Evolutionary conservation across 2,888 invertebrate species (phyloP).

Genomic region (Acrobasis repandana): DNA sequence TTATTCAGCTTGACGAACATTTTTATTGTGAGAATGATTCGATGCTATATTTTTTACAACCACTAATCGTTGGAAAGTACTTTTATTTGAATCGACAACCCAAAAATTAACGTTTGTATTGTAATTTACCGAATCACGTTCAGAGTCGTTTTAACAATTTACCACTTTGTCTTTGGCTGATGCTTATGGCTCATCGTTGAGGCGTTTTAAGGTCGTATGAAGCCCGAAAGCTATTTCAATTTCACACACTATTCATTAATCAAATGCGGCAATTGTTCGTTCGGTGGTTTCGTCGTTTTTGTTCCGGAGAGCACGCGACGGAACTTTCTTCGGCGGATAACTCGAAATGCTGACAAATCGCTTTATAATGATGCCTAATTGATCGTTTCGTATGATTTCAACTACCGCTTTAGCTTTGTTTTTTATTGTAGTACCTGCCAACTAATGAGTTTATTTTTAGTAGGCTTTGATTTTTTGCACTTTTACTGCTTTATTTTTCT

Average conservation of each 20-base stretch:
- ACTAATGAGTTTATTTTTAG: conserved; percentile 4
- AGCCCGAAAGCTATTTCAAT: conserved; percentile 53
- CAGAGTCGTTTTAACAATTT: conserved; percentile 24
- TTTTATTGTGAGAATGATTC: conserved; percentile 21
- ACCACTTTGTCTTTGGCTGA: conserved; percentile 32
- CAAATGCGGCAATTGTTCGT: conserved; percentile 48
- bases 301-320: conserved; percentile 53
- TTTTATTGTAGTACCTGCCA: conserved; percentile 15
- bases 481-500: background rate
- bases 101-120: conserved; percentile 12
- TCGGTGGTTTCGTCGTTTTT: conserved; percentile 41
- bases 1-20: conserved; percentile 19
- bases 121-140: conserved; percentile 7
- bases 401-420: conserved; percentile 36
- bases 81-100: conserved; percentile 8
- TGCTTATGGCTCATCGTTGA: conserved; percentile 33
- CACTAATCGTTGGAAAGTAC: conserved; percentile 20
- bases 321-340: conserved; percentile 52
- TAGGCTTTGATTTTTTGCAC: background rate
- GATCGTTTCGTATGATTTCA: conserved; percentile 51
- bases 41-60: conserved; percentile 18
- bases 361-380: conserved; percentile 68
- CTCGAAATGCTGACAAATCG: conserved; percentile 58
- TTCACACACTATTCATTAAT: conserved; percentile 61
- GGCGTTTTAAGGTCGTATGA: conserved; percentile 35